These are phyloP conservation scores for Eonycteris spelaea DNA, from an alignment of 2,113 vertebrate genomes.

Conservation along the genomic window DNA sequence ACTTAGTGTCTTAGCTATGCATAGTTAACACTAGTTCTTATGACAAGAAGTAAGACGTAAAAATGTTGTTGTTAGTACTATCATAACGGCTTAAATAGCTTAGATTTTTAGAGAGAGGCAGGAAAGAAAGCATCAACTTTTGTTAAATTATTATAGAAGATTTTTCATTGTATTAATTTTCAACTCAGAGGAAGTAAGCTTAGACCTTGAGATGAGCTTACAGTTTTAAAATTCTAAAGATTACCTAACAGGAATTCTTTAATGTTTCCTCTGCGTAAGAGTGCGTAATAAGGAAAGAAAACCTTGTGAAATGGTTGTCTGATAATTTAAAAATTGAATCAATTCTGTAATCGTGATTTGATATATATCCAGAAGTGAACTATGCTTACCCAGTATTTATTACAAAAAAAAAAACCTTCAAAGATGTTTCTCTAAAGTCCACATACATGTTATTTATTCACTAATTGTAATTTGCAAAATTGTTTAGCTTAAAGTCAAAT, in stretches of 20 bases:
- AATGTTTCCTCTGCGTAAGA: neutral
- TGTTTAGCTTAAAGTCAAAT: conserved; percentile 21
- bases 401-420: neutral
- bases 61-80: neutral
- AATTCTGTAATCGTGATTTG: neutral
- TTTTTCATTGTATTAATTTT: neutral
- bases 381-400: neutral
- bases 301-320: neutral
- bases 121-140: neutral
- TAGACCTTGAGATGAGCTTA: neutral
- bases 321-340: neutral
- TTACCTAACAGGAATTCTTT: neutral
- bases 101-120: neutral
- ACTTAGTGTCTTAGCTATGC: neutral
- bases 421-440: conserved; percentile 7
- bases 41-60: neutral
- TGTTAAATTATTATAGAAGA: neutral
- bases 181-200: neutral
- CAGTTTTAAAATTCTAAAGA: neutral
- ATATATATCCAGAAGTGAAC: neutral
- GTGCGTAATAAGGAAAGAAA: neutral
- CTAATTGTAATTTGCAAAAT: neutral
- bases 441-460: neutral
- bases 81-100: neutral
- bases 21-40: neutral